These are phyloP conservation scores for Cataglyphis rosenhaueri DNA, from an alignment of 2,888 invertebrate genomes.

Conservation along the genomic window DNA sequence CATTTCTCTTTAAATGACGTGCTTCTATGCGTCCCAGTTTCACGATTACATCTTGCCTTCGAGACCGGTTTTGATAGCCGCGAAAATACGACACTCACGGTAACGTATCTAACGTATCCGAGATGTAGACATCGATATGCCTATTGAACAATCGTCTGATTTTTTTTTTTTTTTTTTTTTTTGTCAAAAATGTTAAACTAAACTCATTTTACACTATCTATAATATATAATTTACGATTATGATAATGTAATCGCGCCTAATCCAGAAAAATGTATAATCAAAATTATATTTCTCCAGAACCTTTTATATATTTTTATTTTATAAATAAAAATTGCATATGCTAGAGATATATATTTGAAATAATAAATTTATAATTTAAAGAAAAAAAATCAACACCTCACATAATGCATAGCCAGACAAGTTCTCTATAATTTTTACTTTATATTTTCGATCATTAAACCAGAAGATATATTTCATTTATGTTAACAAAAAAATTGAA, in stretches of 20 bases:
- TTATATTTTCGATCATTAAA: neutral
- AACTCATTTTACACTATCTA: neutral
- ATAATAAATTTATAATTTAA: neutral
- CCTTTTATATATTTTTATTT: neutral
- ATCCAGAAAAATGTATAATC: neutral
- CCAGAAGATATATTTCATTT: constrained; percentile 11
- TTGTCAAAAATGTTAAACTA: neutral
- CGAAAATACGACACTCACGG: neutral
- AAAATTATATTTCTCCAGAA: neutral
- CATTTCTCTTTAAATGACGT: neutral
- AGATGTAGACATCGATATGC: neutral
- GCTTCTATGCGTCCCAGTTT: neutral
- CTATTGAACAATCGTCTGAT: neutral
- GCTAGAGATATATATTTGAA: neutral
- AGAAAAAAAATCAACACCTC: neutral
- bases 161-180: constrained; percentile 11
- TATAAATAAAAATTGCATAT: neutral
- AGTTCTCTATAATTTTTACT: neutral
- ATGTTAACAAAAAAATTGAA: neutral
- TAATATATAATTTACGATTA: neutral
- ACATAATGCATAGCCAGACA: neutral
- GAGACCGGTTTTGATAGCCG: constrained; percentile 1
- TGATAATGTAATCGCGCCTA: neutral
- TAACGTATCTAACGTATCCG: neutral
- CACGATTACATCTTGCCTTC: neutral